phyloP scores from a whole-genome alignment of 2,113 vertebrate genomes.

The Phaethornis superciliosus region DNA sequence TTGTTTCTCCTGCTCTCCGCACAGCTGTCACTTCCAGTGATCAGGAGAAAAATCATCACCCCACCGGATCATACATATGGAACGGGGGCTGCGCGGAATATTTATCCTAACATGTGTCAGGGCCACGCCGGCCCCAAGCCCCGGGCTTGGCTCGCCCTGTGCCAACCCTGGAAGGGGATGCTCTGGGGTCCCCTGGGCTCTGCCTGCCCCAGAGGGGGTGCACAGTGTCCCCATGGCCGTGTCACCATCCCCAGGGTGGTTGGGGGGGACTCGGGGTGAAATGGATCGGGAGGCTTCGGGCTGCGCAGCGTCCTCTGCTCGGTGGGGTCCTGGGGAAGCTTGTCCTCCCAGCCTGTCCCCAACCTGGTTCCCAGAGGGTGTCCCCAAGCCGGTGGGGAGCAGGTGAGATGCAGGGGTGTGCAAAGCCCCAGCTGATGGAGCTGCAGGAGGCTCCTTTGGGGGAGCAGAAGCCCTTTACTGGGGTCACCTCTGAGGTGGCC shows the following conservation, averaged over 20 bases:
- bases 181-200: not conserved
- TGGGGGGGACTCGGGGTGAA: not conserved
- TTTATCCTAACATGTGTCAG: constrained; percentile 74
- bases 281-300: not conserved
- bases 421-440: not conserved
- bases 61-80: constrained; percentile 80
- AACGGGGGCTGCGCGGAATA: constrained; percentile 75
- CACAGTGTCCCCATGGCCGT: fast-evolving
- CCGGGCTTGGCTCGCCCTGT: not conserved
- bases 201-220: not conserved
- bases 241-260: fast-evolving
- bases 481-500: not conserved
- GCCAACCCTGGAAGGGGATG: not conserved
- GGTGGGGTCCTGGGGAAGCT: fast-evolving
- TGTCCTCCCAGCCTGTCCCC: not conserved
- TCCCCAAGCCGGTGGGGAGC: not conserved
- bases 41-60: constrained; percentile 78
- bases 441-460: not conserved
- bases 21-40: constrained; percentile 80
- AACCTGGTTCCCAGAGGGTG: not conserved
- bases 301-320: not conserved
- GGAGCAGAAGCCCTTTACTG: not conserved
- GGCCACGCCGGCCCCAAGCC: not conserved
- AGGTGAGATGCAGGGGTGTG: not conserved
- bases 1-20: constrained; percentile 65